Conservation (phyloP, 2,797 vertebrate genomes). For the Babyrousa celebensis region DNA sequence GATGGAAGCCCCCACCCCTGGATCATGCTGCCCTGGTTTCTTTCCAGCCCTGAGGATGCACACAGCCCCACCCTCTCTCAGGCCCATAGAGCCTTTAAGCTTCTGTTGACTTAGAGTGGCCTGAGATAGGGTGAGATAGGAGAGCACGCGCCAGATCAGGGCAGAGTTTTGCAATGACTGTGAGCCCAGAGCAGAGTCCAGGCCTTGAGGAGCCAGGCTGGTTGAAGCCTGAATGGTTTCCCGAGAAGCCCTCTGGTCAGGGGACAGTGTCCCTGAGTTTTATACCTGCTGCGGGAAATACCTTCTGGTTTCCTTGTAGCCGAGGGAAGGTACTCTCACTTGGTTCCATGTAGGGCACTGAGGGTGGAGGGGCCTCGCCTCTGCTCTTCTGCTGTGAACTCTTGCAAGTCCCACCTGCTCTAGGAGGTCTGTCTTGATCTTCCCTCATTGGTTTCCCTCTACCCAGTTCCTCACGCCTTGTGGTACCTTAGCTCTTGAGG, state of each 20-base stretch:
- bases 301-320: not conserved
- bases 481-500: not conserved
- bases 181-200: slow-evolving; percentile 63
- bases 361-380: not conserved
- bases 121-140: not conserved
- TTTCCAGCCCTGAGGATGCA: not conserved
- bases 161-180: not conserved
- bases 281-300: not conserved
- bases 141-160: not conserved
- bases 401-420: not conserved
- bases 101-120: slow-evolving; percentile 46
- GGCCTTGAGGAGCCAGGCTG: not conserved
- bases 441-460: not conserved
- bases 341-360: not conserved
- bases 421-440: not conserved
- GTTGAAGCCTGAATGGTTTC: slow-evolving; percentile 29
- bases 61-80: not conserved
- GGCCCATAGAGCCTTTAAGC: slow-evolving; percentile 50
- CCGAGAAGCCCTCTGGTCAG: not conserved
- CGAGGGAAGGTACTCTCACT: not conserved
- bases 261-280: not conserved
- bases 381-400: not conserved
- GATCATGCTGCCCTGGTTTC: not conserved
- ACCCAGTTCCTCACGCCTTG: not conserved
- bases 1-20: not conserved